phyloP scores from a whole-genome alignment of 2,797 vertebrate genomes.

The Parauchenoglanis ngamensis region DNA sequence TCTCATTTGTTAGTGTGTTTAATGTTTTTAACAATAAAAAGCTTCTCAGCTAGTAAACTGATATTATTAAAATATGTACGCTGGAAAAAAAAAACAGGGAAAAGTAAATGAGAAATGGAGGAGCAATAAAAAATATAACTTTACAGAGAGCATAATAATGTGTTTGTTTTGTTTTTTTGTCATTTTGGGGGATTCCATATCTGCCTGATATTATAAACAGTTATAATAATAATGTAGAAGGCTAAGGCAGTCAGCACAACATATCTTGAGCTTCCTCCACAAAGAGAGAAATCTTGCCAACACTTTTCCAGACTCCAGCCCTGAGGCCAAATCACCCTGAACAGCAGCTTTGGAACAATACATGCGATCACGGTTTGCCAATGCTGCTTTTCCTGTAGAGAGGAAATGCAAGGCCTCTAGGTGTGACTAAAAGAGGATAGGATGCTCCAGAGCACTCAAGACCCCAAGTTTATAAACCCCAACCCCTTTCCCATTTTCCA shows the following conservation, averaged over 20 bases:
- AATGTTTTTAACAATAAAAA: not conserved
- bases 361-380: constrained; percentile 72
- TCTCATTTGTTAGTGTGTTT: not conserved
- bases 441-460: constrained; percentile 38
- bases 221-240: not conserved
- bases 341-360: constrained; percentile 39
- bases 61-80: not conserved
- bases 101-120: not conserved
- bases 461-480: constrained; percentile 50
- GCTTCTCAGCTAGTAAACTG: not conserved
- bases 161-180: not conserved
- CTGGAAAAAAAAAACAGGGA: not conserved
- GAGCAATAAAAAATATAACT: not conserved
- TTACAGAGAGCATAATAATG: not conserved
- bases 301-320: constrained; percentile 34
- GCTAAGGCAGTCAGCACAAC: not conserved
- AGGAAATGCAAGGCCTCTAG: constrained; percentile 69
- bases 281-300: constrained; percentile 40
- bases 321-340: constrained; percentile 44
- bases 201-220: not conserved
- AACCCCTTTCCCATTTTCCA: constrained; percentile 64
- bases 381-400: constrained; percentile 60
- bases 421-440: constrained; percentile 56
- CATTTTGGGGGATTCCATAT: not conserved
- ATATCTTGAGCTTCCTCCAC: constrained; percentile 19